Evolutionary conservation across 2,113 vertebrate genomes (phyloP).

Genomic region (Micronisus gabar): DNA sequence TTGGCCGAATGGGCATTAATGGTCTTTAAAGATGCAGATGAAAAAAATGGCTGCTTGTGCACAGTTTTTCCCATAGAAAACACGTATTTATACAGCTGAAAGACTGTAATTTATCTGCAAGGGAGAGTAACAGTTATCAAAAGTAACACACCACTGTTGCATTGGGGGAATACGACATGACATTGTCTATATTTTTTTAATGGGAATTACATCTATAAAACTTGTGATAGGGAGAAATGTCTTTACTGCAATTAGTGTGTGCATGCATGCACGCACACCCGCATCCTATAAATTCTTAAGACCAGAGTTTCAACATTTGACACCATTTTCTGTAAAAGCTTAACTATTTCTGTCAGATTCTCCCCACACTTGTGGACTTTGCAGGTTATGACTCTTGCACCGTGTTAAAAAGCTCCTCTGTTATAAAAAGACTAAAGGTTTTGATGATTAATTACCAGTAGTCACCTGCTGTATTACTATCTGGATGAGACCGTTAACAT

Average conservation of each 20-base stretch:
- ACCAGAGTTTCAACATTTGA: not conserved
- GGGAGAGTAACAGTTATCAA: not conserved
- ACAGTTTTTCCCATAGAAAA: not conserved
- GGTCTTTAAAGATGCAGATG: not conserved
- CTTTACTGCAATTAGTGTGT: not conserved
- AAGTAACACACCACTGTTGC: not conserved
- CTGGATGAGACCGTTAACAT: constrained; percentile 13
- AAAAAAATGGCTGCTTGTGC: not conserved
- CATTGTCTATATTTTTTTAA: not conserved
- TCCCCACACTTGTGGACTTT: not conserved
- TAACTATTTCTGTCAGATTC: not conserved
- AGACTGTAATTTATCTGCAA: not conserved
- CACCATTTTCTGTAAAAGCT: not conserved
- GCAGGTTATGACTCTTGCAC: not conserved
- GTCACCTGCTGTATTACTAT: constrained; percentile 1
- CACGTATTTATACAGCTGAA: not conserved
- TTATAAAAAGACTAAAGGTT: not conserved
- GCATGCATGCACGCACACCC: not conserved
- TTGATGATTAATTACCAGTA: constrained; percentile 34
- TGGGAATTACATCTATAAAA: not conserved
- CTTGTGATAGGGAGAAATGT: not conserved
- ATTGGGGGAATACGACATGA: not conserved
- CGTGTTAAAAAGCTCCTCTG: not conserved
- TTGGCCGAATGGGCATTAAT: not conserved
- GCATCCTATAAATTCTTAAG: not conserved